These are phyloP conservation scores for Bathynomus jamesi DNA, from an alignment of 1,140 invertebrate genomes.

Conservation along the genomic window DNA sequence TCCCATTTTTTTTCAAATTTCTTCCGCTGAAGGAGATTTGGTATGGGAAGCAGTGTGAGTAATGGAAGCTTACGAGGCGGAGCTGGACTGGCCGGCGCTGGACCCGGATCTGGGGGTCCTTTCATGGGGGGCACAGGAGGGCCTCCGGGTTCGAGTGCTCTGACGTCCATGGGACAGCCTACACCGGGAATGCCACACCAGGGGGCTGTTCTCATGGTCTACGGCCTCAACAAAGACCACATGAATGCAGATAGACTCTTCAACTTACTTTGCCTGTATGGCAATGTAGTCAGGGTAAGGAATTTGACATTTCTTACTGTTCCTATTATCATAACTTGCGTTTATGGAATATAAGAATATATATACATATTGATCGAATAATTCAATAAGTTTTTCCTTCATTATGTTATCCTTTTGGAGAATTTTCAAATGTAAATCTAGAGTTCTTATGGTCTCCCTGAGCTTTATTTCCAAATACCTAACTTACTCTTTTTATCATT, in stretches of 20 bases:
- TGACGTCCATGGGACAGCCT: constrained; percentile 35
- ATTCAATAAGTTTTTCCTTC: no score
- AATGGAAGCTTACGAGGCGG: constrained; percentile 27
- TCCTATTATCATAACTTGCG: not conserved
- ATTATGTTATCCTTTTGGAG: no score
- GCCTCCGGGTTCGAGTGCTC: constrained; percentile 41
- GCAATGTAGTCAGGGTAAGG: constrained; percentile 90
- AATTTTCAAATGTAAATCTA: no score
- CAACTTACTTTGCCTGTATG: constrained; percentile 97
- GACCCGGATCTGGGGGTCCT: constrained; percentile 33
- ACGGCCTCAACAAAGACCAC: constrained; percentile 84
- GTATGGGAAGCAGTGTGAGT: constrained; percentile 22
- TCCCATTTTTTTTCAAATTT: no score
- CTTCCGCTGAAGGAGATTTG: constrained; percentile 10
- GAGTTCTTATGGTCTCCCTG: no score
- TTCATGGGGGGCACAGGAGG: constrained; percentile 39
- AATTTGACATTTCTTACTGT: not conserved
- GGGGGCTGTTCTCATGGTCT: constrained; percentile 94
- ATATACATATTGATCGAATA: no score
- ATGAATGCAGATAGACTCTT: constrained; percentile 96
- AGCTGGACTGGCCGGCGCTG: constrained; percentile 40
- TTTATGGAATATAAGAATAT: no score
- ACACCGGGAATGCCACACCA: constrained; percentile 51
- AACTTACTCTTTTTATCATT: no score
- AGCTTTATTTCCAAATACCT: no score